Conservation (phyloP, 2,113 vertebrate species). For the Panthera leo region DNA sequence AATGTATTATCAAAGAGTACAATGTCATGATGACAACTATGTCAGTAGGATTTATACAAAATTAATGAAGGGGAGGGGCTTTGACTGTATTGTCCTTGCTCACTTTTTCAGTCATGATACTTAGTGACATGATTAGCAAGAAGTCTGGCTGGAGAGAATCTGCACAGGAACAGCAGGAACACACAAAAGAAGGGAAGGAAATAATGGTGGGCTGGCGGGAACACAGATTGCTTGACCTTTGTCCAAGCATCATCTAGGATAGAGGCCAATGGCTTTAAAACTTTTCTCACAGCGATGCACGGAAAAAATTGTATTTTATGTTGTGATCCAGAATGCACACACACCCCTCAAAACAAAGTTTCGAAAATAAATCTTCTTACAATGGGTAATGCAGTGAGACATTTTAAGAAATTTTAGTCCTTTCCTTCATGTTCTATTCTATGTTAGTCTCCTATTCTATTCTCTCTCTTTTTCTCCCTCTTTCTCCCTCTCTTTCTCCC, state of each 20-base stretch:
- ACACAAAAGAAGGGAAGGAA: neutral
- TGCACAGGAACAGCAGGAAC: neutral
- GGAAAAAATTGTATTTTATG: neutral
- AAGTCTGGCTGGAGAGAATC: neutral
- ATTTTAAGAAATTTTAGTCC: neutral
- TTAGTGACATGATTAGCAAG: neutral
- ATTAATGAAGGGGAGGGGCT: constrained; percentile 32
- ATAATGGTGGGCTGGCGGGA: too few species aligned
- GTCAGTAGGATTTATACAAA: neutral
- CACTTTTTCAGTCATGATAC: neutral
- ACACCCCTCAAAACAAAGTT: neutral
- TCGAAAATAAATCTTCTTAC: neutral
- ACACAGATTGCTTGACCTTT: neutral
- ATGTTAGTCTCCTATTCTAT: neutral
- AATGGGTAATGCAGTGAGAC: neutral
- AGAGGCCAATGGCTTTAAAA: neutral
- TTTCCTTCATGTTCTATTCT: neutral
- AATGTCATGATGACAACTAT: neutral
- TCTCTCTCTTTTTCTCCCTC: neutral
- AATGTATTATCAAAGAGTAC: neutral
- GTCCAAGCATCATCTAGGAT: neutral
- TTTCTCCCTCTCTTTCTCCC: neutral
- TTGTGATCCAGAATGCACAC: neutral
- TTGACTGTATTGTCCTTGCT: neutral
- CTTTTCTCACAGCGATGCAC: neutral